Evolutionary conservation across 2,797 vertebrate genomes (phyloP).

Genomic region (Okamejei kenojei): DNA sequence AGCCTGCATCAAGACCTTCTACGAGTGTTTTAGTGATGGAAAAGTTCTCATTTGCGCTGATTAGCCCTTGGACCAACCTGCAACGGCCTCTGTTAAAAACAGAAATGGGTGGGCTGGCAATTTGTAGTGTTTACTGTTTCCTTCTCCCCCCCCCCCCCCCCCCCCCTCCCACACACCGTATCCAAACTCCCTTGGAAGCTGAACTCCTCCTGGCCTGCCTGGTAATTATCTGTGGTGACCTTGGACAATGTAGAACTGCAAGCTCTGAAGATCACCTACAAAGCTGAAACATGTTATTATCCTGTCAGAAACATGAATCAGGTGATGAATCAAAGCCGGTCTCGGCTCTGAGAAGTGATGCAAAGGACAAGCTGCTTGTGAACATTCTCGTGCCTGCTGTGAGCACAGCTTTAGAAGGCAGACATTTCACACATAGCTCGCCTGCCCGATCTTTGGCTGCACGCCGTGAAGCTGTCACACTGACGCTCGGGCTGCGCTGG

Average conservation of each 20-base stretch:
- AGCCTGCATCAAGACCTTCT: too few relatives aligned
- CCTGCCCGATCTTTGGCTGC: too few relatives aligned
- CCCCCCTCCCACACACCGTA: too few relatives aligned
- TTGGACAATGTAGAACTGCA: background rate
- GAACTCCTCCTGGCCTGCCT: background rate
- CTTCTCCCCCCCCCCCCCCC: too few relatives aligned
- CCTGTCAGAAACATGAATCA: background rate
- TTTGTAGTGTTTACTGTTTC: too few relatives aligned
- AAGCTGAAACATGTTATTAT: background rate
- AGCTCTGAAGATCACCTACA: background rate
- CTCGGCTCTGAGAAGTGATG: background rate
- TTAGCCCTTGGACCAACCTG: too few relatives aligned
- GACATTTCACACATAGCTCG: background rate
- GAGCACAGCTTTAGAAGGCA: background rate
- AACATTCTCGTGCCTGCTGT: background rate
- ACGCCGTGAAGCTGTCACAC: background rate
- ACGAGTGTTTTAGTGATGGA: too few relatives aligned
- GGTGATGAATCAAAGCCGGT: background rate
- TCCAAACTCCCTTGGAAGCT: background rate
- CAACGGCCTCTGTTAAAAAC: too few relatives aligned
- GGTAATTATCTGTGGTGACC: background rate
- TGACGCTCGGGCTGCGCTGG: background rate
- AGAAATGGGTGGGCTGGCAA: too few relatives aligned
- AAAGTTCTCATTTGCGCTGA: too few relatives aligned
- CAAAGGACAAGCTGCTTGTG: background rate